Conservation (phyloP, 1,140 invertebrate species). For the Bombus balteatus region DNA sequence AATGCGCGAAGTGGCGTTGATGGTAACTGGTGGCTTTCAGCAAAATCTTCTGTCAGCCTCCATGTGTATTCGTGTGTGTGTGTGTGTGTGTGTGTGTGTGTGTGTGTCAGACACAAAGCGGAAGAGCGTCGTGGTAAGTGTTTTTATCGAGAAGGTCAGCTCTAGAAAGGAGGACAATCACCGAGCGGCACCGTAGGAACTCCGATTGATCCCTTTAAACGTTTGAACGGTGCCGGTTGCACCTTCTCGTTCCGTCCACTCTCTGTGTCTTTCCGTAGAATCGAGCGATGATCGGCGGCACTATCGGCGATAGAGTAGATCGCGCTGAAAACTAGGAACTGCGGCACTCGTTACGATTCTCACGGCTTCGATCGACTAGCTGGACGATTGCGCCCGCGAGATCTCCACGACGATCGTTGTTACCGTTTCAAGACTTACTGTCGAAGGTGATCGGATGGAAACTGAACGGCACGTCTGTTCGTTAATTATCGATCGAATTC, state of each 20-base stretch:
- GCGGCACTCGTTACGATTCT: constrained; percentile 68
- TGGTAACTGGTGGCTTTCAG: constrained; percentile 8
- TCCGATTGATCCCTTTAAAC: constrained; percentile 49
- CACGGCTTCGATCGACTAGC: constrained; percentile 61
- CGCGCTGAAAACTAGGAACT: constrained; percentile 47
- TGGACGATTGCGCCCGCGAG: constrained; percentile 48
- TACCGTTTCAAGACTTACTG: not conserved
- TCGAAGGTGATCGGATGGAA: constrained; percentile 46
- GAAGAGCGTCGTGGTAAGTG: constrained; percentile 32
- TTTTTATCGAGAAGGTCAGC: constrained; percentile 51
- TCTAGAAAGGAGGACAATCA: constrained; percentile 56
- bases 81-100: not conserved
- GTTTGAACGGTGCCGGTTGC: constrained; percentile 17
- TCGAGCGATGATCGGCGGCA: constrained; percentile 42
- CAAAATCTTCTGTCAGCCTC: not conserved
- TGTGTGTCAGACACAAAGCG: not conserved
- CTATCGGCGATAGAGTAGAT: constrained; percentile 21
- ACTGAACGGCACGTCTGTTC: not conserved
- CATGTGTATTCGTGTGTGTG: not conserved
- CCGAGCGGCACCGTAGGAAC: constrained; percentile 18
- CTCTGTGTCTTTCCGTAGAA: constrained; percentile 16
- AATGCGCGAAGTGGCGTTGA: not conserved
- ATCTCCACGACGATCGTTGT: constrained; percentile 39
- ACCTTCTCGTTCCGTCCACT: constrained; percentile 23
- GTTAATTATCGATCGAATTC: constrained; percentile 10